Evolutionary conservation across 1,140 invertebrate genomes (phyloP), one percentile per base, ranked within the genome.

Genomic region (Odontomachus brunneus): DNA sequence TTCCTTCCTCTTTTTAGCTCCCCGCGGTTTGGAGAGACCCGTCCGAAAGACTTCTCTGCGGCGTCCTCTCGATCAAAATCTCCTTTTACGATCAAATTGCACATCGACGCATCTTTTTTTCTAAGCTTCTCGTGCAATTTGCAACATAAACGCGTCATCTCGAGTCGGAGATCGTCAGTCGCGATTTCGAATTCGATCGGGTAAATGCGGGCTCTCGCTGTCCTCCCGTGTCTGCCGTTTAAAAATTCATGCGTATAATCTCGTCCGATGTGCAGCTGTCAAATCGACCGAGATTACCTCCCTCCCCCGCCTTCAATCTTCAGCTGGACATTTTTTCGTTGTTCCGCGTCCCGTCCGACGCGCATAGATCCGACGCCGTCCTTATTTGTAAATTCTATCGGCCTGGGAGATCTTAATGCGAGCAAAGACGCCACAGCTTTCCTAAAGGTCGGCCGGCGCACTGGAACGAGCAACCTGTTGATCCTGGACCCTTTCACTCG

Each of bases 401-500:
- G 51, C 48, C 53, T 12, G 69, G 44, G 86, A 82, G 85, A 87
- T 81, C 57, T 87, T 78, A 71, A 88, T 71, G 85, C 86, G 71
- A 53, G 75, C 38, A 87, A 63, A 88, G 82, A 86, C 57, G 69
- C 72, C 82, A 49, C 74, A 63, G 74, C 83, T 84, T 86, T 83
- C 81, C 17, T 84, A 88, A 84, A 88, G 82, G 86, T 88, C 84
- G 80, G 38, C 67, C 85, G 48, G 55, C 62, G 49, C 38, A 83
- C 57, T 69, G 74, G 82, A 84, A 74, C 57, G 76, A 78, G 63
- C 87, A 89, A 89, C 87, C 88, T 89, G 88, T 89, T 89, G 88
- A 89, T 89, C 83, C 82, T 83, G 69, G 63, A 82, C 74, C 88
- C 88, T 89, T 89, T 89, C 88, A 87, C 88, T 89, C 57, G 55